A percentile compares a stretch with the other conserved stretches of the same genome.
Evolutionary conservation across 2,888 invertebrate species (phyloP).

Genomic region (Aphelenchoides bicaudatus): DNA sequence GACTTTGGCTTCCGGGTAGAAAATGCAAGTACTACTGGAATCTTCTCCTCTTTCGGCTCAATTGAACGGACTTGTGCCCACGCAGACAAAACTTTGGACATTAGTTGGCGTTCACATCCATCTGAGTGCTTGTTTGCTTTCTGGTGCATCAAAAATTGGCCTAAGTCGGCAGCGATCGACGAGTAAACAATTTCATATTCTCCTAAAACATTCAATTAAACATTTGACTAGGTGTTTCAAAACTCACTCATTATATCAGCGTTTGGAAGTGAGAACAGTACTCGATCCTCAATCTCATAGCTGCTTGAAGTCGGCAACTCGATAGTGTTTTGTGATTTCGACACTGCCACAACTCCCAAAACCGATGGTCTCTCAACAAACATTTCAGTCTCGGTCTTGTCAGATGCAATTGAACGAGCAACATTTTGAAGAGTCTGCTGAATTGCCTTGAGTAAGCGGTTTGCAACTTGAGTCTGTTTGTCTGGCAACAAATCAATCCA

Average conservation of each 20-base stretch:
- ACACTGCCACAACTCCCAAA: constrained; percentile 6
- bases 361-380: constrained; percentile 9
- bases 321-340: neutral
- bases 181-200: neutral
- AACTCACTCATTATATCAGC: neutral
- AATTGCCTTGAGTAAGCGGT: neutral
- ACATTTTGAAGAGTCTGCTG: constrained; percentile 1
- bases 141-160: constrained; percentile 2
- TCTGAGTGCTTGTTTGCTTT: neutral
- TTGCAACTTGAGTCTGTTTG: constrained; percentile 1
- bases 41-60: neutral
- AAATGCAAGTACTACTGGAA: constrained; percentile 15
- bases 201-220: neutral
- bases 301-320: constrained; percentile 27
- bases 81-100: constrained; percentile 10
- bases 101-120: constrained; percentile 9
- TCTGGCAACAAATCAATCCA: constrained; percentile 19
- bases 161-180: neutral
- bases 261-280: constrained; percentile 7
- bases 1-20: neutral
- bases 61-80: neutral
- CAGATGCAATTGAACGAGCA: neutral
- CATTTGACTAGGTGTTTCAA: neutral
- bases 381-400: neutral
- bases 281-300: constrained; percentile 10